Evolutionary conservation across 2,888 invertebrate genomes (phyloP), one percentile per base, ranked within the genome.

Genomic region (Isoperla grammatica): DNA sequence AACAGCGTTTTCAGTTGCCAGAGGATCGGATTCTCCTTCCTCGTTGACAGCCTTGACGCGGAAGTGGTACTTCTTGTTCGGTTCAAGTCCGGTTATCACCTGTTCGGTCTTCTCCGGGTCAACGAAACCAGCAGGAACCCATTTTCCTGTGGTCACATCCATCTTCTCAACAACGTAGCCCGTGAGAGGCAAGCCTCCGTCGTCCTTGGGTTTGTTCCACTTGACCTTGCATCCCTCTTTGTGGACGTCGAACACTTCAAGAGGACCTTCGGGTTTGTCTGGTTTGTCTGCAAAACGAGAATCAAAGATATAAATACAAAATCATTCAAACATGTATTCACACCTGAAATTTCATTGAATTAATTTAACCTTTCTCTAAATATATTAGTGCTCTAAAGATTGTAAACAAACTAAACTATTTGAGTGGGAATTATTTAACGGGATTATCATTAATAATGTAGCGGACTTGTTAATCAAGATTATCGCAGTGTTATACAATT

Each of bases 61-160:
- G 85, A 99, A 99, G 73, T 96, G 91, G 77, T 99, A 99, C 62
- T 95, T 91, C 74, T 94, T 92, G 65, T 94, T 94, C 57, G 95
- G 93, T 75, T 95, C 94, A 12, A 99, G 80, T 43, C 95, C 96
- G 65, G 86, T 88, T 23, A 95, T 81, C 66, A 89, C 87, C 65
- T 89, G 87, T 69, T 92, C 90, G 0, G 87, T 84, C 69, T 87
- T 86, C 54, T 88, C 88, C 1, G 91, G 87, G 48, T 64, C 64
- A 43, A 64, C 64, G 56, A 64, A 64, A 20, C 75, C 75, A 61
- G 91, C 92, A 0, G 93, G 93, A 15, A 87, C 83, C 94, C 94
- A 94, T 67, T 88, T 84, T 2, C 94, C 95, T 20, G 91, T 88
- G 35, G 87, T 81, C 0, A 84, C 81, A 72, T 96, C 96, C 87